Evolutionary conservation across 2,113 vertebrate species (phyloP).

Genomic region (Corythornis cristatus): DNA sequence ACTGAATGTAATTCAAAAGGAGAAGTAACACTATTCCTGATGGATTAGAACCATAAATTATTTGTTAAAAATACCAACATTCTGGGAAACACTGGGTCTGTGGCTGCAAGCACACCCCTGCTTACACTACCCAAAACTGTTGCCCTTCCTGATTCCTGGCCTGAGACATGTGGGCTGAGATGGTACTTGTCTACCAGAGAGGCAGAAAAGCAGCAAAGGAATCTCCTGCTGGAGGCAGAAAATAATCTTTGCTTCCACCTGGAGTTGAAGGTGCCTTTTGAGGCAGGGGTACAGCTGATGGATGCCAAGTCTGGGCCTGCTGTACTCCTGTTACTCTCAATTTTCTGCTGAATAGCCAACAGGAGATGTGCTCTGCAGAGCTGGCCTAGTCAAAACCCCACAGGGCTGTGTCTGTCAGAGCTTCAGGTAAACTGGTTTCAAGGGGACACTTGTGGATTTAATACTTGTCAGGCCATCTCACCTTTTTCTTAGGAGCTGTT

Average conservation of each 20-base stretch:
- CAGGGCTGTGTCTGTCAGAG: background rate
- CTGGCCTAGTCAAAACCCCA: background rate
- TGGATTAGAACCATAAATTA: background rate
- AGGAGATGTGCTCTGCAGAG: background rate
- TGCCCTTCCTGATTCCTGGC: background rate
- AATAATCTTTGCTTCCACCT: background rate
- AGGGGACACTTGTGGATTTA: background rate
- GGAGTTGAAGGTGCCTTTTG: background rate
- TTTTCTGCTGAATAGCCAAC: background rate
- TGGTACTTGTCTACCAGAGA: background rate
- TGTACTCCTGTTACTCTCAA: background rate
- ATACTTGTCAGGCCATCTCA: background rate
- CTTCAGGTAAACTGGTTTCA: background rate
- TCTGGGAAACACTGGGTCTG: background rate
- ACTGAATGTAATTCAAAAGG: background rate
- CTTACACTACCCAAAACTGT: background rate
- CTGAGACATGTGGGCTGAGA: background rate
- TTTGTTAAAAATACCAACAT: background rate
- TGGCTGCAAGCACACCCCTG: background rate
- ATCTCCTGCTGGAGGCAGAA: too few relatives aligned
- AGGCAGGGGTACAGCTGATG: background rate
- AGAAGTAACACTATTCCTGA: background rate
- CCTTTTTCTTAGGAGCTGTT: background rate
- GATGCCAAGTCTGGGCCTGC: background rate
- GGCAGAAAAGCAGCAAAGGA: background rate